Conservation (phyloP, 1,140 invertebrate genomes). For the Drosophila teissieri region DNA sequence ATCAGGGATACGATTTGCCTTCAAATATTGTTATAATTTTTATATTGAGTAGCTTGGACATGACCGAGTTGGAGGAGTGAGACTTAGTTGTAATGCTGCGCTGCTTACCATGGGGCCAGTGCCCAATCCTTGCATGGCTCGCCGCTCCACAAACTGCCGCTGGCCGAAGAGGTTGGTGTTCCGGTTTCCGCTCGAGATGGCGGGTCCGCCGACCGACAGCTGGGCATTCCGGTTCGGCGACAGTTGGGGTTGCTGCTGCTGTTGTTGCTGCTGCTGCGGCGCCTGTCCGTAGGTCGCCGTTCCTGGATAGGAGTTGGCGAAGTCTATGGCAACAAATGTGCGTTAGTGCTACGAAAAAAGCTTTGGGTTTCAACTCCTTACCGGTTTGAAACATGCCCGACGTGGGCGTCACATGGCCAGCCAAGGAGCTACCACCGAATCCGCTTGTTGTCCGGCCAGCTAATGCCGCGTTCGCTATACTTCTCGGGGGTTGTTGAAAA, state of each 20-base stretch:
- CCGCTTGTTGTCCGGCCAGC: slow-evolving; percentile 87
- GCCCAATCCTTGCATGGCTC: slow-evolving; percentile 87
- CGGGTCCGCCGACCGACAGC: slow-evolving; percentile 85
- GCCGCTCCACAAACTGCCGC: slow-evolving; percentile 90
- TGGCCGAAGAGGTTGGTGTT: slow-evolving; percentile 89
- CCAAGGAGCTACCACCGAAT: slow-evolving; percentile 86
- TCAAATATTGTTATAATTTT: too few species aligned
- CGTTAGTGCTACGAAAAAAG: background rate
- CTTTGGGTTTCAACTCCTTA: slow-evolving; percentile 41
- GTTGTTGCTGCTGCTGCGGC: slow-evolving; percentile 86
- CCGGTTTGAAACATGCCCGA: slow-evolving; percentile 87
- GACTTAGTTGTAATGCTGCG: background rate
- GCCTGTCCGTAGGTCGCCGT: slow-evolving; percentile 85
- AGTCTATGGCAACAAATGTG: slow-evolving; percentile 38
- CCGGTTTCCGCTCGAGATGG: slow-evolving; percentile 86
- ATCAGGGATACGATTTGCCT: too few species aligned
- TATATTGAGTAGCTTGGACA: too few species aligned
- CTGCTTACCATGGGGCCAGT: slow-evolving; percentile 78
- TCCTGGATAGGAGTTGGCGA: slow-evolving; percentile 71
- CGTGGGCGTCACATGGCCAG: slow-evolving; percentile 90
- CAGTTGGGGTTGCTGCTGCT: slow-evolving; percentile 87
- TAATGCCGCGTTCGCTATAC: slow-evolving; percentile 89
- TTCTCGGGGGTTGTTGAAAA: slow-evolving; percentile 92
- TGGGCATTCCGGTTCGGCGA: slow-evolving; percentile 86
- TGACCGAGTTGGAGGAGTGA: background rate